Conservation (phyloP, 1,140 invertebrate species). For the Heliconius nattereri region DNA sequence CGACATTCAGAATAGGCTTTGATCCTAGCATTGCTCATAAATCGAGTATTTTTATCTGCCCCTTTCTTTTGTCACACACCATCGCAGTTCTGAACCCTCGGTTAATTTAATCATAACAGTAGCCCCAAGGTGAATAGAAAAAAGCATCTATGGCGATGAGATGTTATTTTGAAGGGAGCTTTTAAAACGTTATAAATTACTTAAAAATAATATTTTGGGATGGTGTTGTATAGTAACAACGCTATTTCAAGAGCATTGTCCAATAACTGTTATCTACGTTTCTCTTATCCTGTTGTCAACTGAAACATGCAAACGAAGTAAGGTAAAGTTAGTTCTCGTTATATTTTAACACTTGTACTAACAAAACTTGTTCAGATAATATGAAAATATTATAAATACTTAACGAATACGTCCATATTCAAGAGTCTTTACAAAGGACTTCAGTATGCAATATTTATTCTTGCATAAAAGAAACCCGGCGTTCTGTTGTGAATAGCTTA, state of each 20-base stretch:
- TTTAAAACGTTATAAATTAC: background rate
- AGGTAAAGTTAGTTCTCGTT: background rate
- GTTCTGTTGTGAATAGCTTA: constrained; percentile 29
- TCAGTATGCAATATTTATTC: constrained; percentile 34
- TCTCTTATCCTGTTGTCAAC: background rate
- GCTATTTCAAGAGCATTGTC: background rate
- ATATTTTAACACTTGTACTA: constrained; percentile 14
- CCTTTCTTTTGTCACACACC: constrained; percentile 9
- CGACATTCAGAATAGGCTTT: constrained; percentile 2
- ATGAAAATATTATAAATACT: constrained; percentile 30
- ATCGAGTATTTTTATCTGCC: background rate
- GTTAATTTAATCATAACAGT: constrained; percentile 22
- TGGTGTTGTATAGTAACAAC: background rate
- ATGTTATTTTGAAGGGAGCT: background rate
- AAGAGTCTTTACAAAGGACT: constrained; percentile 34
- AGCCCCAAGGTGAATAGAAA: constrained; percentile 8
- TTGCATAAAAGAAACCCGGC: constrained; percentile 29
- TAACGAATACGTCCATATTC: constrained; percentile 23
- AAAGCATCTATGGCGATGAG: background rate
- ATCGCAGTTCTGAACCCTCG: background rate
- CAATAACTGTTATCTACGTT: background rate
- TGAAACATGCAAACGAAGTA: background rate
- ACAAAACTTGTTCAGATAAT: constrained; percentile 20
- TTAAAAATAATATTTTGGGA: background rate
- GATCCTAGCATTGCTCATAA: background rate